Evolutionary conservation across 2,888 invertebrate genomes (phyloP), one percentile per base, ranked within the genome.

Genomic region (Hylaea fasciaria): DNA sequence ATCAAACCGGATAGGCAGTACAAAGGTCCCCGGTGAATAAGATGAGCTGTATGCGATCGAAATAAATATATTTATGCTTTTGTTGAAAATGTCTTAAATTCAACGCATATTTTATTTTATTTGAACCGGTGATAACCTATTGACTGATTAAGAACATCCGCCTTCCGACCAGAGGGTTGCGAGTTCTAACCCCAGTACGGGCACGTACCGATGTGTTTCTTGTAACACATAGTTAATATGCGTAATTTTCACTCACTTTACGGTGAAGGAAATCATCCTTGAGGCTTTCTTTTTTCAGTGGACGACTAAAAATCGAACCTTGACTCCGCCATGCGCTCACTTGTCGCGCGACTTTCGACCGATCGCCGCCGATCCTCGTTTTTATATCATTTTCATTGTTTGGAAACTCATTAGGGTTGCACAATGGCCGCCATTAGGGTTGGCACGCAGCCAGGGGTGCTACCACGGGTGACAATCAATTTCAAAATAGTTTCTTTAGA

Each of bases 371-470:
- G 45, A 55, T 51, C 41, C 35, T 44, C 48, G 56, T 62, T 62
- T 62, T 62, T 62, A 62, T 61, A 52, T 62, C 44, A 53, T 52
- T 43, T 40, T 57, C 61, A 82, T 81, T 80, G 77, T 78, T 76
- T 72, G 72, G 74, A 81, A 81, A 77, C 80, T 84, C 80, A 86
- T 86, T 85, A 85, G 74, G 70, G 65, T 52, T 54, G 49, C 68
- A 83, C 83, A 83, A 83, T 80, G 70, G 73, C 55, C 40, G 55
- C 70, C 68, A 79, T 80, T 82, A 82, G 76, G 72, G 60, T 70
- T 83, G 83, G 82, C 77, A 51, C 65, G 58, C 69, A 57, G 80
- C 82, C 81, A 81, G 76, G 69, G 69, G 70, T 16, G 44, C 29
- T 57, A 62, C 60, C 12, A 51, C 11, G 8, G 45, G 0, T 40